Base-by-base conservation (phyloP, 2,113 vertebrate species). In the Chiloscyllium plagiosum region DNA sequence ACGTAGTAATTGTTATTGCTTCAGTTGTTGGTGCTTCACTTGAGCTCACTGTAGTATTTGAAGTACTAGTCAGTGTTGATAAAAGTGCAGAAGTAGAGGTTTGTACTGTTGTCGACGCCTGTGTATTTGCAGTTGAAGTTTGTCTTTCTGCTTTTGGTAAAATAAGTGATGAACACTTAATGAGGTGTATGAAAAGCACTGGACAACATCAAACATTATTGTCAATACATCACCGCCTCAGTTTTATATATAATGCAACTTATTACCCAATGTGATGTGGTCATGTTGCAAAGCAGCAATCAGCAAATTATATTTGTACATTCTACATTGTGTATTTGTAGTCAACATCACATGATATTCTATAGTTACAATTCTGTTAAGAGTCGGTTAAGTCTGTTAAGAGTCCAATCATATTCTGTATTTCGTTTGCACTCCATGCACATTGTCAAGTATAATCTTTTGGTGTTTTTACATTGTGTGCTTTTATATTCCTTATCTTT, bases 301-400 rank as follows among this genome's bases (percentile, higher is more conserved):
- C 6, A 2, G 10, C 2, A 8, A 29, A 10, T 8, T 76, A 26
- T 10, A 76, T 76, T 76, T 33, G 26, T 29, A 33, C 7, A 33
- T 76, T 33, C 26, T 29, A 4, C 72, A 8, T 26, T 76, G 26
- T 8, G 29, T 29, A 5, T 1, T 33, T 26, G 22, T 7, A 78
- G 8, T 13, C 10, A n/a, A n/a, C 1, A n/a, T n/a, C 33, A 0
- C 3, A 7, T 8, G n/a, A n/a, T n/a, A n/a, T n/a, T 78, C 1
- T 15, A n/a, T 13, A n/a, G 10, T 78, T n/a, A 78, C 0, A 1
- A 29, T 29, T n/a, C 26, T 6, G n/a, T 70, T 70, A 3, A n/a
- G n/a, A n/a, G n/a, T n/a, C n/a, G n/a, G n/a, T n/a, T n/a, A n/a
- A n/a, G n/a, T n/a, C n/a, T n/a, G n/a, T n/a, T n/a, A n/a, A n/a